phyloP scores from a whole-genome alignment of 2,113 vertebrate genomes.

The Xiphophorus couchianus region DNA sequence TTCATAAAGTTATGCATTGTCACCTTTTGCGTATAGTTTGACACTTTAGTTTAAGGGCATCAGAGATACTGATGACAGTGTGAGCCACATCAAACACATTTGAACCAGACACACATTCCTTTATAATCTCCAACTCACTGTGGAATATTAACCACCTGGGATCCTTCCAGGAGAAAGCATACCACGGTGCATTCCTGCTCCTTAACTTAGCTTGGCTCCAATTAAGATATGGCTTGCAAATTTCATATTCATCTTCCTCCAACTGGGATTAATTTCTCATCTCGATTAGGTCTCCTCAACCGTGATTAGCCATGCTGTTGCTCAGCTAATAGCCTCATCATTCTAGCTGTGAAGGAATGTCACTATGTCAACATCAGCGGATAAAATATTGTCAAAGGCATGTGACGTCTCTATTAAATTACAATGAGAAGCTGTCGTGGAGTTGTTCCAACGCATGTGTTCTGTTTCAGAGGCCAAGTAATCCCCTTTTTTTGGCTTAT shows the following conservation, averaged over 20 bases:
- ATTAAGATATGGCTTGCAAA: conserved; percentile 56
- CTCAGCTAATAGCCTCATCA: conserved; percentile 60
- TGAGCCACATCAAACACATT: conserved; percentile 52
- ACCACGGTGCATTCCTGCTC: conserved; percentile 49
- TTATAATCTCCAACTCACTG: conserved; percentile 49
- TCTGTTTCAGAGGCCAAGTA: conserved; percentile 43
- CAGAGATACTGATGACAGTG: conserved; percentile 48
- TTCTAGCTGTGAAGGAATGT: conserved; percentile 52
- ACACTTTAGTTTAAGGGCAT: conserved; percentile 43
- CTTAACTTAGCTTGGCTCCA: conserved; percentile 51
- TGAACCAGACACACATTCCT: conserved; percentile 68
- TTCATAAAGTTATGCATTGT: conserved; percentile 39
- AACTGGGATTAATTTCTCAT: conserved; percentile 48
- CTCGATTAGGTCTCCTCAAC: conserved; percentile 30
- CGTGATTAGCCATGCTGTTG: conserved; percentile 56
- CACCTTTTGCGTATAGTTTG: conserved; percentile 39
- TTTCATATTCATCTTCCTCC: conserved; percentile 52
- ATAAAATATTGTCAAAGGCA: conserved; percentile 56
- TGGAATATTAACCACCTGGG: conserved; percentile 59
- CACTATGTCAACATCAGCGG: conserved; percentile 60
- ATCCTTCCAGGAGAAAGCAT: conserved; percentile 57
- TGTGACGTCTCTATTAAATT: conserved; percentile 59
- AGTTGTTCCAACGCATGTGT: conserved; percentile 52
- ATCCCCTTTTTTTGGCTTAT: conserved; percentile 25
- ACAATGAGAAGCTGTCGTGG: conserved; percentile 45